Evolutionary conservation across 2,888 invertebrate genomes (phyloP).

Genomic region (Heliconius charithonia): DNA sequence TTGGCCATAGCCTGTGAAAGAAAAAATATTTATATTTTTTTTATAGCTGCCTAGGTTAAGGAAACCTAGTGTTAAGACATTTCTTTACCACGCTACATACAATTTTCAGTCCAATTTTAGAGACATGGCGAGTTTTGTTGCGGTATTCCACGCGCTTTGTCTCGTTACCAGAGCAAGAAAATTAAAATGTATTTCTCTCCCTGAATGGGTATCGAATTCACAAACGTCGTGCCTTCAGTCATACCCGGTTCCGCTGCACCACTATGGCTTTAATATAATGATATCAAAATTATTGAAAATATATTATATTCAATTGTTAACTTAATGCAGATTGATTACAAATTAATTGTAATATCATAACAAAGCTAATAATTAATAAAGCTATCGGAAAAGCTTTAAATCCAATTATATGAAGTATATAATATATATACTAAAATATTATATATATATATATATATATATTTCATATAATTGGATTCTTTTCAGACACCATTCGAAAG

Average conservation of each 20-base stretch:
- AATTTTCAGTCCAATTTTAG: too few relatives aligned
- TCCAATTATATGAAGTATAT: not conserved
- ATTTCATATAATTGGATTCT: too few relatives aligned
- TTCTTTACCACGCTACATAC: too few relatives aligned
- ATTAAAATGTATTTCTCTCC: not conserved
- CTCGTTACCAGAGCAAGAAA: not conserved
- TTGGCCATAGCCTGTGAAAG: slow-evolving; percentile 88
- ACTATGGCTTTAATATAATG: not conserved
- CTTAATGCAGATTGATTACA: not conserved
- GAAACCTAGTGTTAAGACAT: not conserved
- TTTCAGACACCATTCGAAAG: too few relatives aligned
- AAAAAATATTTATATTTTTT: not conserved
- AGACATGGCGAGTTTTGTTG: too few relatives aligned
- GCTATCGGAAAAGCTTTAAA: not conserved
- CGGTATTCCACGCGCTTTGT: too few relatives aligned
- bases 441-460: too few relatives aligned
- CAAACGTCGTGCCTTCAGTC: not conserved
- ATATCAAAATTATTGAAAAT: not conserved
- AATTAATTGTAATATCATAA: not conserved
- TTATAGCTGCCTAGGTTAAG: not conserved
- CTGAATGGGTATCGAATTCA: not conserved
- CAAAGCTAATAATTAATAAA: not conserved
- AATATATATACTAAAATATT: too few relatives aligned
- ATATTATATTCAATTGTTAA: not conserved
- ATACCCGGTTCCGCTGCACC: not conserved